A percentile compares a stretch with the other conserved stretches of the same genome.
Conservation (phyloP, 2,113 vertebrate genomes). For the Jacana jacana region DNA sequence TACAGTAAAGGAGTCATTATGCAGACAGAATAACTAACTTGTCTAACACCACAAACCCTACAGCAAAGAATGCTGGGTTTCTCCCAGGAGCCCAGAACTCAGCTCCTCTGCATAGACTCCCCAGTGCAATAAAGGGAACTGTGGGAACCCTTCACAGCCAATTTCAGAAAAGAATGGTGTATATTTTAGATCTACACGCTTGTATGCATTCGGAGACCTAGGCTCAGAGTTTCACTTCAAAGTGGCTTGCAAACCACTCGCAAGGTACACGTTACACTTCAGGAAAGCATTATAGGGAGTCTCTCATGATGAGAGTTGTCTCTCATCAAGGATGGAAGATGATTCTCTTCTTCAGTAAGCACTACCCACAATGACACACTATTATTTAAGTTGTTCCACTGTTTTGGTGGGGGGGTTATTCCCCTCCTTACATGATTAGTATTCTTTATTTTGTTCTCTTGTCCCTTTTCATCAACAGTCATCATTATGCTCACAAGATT, state of each 20-base stretch:
- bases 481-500: not conserved
- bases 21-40: not conserved
- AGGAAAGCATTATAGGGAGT: not conserved
- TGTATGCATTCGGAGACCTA: not conserved
- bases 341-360: not conserved
- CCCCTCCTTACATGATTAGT: fast-evolving
- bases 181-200: not conserved
- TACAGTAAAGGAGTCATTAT: not conserved
- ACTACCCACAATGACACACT: not conserved
- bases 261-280: not conserved
- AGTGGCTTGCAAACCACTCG: not conserved
- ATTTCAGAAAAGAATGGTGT: not conserved
- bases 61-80: not conserved
- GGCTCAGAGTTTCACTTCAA: not conserved
- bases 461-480: not conserved
- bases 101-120: not conserved
- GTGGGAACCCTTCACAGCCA: not conserved
- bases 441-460: not conserved
- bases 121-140: not conserved
- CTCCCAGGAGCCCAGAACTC: too few relatives aligned
- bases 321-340: not conserved
- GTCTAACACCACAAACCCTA: fast-evolving
- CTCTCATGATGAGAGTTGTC: not conserved
- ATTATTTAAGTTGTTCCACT: too few relatives aligned
- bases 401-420: not conserved